These are phyloP conservation scores for Hirtodrosophila cameraria DNA, from an alignment of 2,888 invertebrate species.

Conservation along the genomic window DNA sequence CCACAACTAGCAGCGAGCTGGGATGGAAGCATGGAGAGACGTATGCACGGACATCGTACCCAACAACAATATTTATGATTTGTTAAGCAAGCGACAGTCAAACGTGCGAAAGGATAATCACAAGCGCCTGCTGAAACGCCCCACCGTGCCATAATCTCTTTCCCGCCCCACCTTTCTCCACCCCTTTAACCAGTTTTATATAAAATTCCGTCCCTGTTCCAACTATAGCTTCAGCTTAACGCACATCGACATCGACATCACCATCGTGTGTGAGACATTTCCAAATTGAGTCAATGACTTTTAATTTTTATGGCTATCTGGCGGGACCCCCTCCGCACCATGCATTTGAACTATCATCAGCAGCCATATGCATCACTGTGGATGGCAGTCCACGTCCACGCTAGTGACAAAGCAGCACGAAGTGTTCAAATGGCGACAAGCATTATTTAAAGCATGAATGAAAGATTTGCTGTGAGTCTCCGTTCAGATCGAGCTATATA, in stretches of 20 bases:
- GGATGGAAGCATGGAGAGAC: constrained; percentile 10
- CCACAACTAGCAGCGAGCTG: constrained; percentile 45
- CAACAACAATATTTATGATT: constrained; percentile 73
- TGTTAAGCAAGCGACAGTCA: constrained; percentile 78
- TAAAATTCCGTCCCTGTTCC: constrained; percentile 5
- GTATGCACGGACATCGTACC: constrained; percentile 6
- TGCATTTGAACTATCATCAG: constrained; percentile 6
- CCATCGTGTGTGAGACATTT: constrained; percentile 67
- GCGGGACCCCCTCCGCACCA: constrained; percentile 3
- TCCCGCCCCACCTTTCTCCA: no score
- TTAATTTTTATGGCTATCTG: constrained; percentile 65
- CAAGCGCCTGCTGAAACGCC: constrained; percentile 76
- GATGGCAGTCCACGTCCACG: no score
- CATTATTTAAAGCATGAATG: no score
- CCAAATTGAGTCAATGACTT: constrained; percentile 80
- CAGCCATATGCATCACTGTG: constrained; percentile 9
- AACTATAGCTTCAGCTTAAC: constrained; percentile 5
- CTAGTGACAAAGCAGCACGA: no score
- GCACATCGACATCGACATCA: constrained; percentile 14
- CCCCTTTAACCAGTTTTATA: no score
- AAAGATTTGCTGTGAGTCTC: no score
- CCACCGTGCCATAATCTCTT: no score
- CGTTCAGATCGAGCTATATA: no score
- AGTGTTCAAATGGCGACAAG: no score
- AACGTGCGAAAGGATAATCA: constrained; percentile 82